Conservation (phyloP, 2,113 vertebrate genomes). For the Heterotis niloticus region DNA sequence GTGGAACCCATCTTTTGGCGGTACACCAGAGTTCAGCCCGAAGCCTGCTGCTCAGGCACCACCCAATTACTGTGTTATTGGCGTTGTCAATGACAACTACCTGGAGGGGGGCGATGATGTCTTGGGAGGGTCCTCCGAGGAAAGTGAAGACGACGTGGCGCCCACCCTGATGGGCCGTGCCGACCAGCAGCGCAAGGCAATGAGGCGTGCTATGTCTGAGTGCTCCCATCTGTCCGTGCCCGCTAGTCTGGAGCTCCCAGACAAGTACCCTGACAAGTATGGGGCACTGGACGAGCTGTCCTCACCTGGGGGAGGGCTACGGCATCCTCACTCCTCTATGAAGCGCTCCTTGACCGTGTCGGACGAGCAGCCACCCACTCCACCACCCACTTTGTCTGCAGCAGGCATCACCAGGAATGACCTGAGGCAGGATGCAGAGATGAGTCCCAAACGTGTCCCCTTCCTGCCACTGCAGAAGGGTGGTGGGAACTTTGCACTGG, state of each 20-base stretch:
- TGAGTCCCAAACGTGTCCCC: conserved; percentile 3
- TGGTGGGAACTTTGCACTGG: conserved; percentile 42
- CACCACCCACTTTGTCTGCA: conserved; percentile 16
- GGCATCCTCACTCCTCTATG: conserved; percentile 59
- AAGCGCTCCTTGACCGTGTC: conserved; percentile 75
- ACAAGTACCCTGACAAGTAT: conserved; percentile 66
- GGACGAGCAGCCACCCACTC: conserved; percentile 54
- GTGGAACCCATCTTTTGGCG: conserved; percentile 56
- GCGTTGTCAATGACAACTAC: conserved; percentile 37
- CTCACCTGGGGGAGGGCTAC: conserved; percentile 42
- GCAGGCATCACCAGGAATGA: neutral
- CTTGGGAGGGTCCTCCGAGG: neutral
- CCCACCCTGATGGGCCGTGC: conserved; percentile 38
- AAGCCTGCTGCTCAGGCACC: conserved; percentile 39
- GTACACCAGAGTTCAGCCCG: conserved; percentile 25
- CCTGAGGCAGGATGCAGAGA: conserved; percentile 1
- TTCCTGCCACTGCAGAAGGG: conserved; percentile 34
- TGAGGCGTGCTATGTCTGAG: conserved; percentile 85
- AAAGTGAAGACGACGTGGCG: conserved; percentile 30
- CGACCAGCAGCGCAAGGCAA: conserved; percentile 64
- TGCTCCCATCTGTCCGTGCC: conserved; percentile 86
- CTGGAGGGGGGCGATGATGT: conserved; percentile 29
- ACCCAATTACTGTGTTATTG: conserved; percentile 37
- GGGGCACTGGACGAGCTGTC: conserved; percentile 42
- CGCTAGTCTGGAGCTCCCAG: conserved; percentile 65